Evolutionary conservation across 2,113 vertebrate genomes (phyloP), one percentile per base, ranked within the genome.

Genomic region (Antennarius striatus): DNA sequence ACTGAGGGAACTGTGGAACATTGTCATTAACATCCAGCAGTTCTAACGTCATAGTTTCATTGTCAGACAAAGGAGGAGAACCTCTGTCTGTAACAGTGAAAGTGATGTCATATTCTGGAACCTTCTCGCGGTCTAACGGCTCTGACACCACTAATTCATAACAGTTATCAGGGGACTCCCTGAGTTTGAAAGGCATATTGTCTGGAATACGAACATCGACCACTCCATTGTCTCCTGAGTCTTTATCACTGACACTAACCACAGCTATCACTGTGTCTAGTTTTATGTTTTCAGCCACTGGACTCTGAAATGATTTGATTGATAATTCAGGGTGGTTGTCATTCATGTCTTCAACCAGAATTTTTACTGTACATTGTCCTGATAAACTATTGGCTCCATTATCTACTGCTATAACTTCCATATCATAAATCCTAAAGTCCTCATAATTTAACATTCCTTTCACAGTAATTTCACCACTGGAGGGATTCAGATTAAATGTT

Each of bases 321-420:
- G 81, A 78, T 64, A 94, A 69, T 82, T 90, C 85, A 8, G 93
- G 92, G 1, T 77, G 78, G 45, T 92, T 93, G 42, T 93, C 93
- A 56, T 94, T 94, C 75, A 90, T 75, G 59, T 94, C 93, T 39
- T 79, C 58, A 0, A 94, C 68, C 30, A 84, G 54, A n/a, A 94
- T 73, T 5, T 82, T 79, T 28, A 94, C 51, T 58, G 71, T 93
- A 69, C 92, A 93, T 14, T 93, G 91, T 6, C 91, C 91, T 0
- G 90, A 85, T 77, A 93, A 86, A 8, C 75, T 52, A 3, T 75
- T 84, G 1, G 5, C 32, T 47, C 89, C 92, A 22, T 84, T 88
- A 28, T 93, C 91, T 10, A 65, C 80, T 1, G 89, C 91, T 54
- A 84, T 79, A 8, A 93, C 70, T 45, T 89, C 89, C 78, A 93